Evolutionary conservation across 2,888 invertebrate species (phyloP).

Genomic region (Tetanocera ferruginea): DNA sequence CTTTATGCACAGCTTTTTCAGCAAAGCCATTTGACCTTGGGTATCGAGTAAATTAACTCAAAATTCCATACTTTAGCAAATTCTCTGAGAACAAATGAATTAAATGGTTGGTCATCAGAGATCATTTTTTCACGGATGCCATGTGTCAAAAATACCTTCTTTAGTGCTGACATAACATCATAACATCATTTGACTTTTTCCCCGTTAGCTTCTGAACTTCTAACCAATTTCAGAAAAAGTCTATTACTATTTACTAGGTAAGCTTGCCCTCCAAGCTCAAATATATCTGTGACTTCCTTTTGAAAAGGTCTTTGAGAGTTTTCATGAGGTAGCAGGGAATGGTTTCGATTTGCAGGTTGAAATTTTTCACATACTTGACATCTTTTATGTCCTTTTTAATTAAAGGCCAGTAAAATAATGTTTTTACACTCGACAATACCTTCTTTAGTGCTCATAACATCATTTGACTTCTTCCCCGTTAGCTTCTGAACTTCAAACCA

Average conservation of each 20-base stretch:
- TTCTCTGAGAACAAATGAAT: slow-evolving; percentile 30
- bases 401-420: slow-evolving; percentile 32
- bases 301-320: slow-evolving; percentile 29
- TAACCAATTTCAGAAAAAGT: too few species aligned
- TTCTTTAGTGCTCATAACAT: slow-evolving; percentile 26
- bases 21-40: slow-evolving; percentile 29
- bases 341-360: slow-evolving; percentile 22
- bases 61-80: slow-evolving; percentile 34
- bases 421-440: slow-evolving; percentile 14
- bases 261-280: too few species aligned
- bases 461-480: background rate
- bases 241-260: too few species aligned
- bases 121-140: slow-evolving; percentile 26
- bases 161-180: slow-evolving; percentile 25
- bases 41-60: slow-evolving; percentile 26
- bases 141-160: slow-evolving; percentile 18
- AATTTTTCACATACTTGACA: slow-evolving; percentile 26
- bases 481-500: too few species aligned
- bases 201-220: too few species aligned
- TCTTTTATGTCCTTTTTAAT: slow-evolving; percentile 20
- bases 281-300: slow-evolving; percentile 5
- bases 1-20: slow-evolving; percentile 6
- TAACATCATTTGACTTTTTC: slow-evolving; percentile 12
- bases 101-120: slow-evolving; percentile 39
- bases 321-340: slow-evolving; percentile 10